Evolutionary conservation across 2,797 vertebrate genomes (phyloP).

Genomic region (Chromis chromis): DNA sequence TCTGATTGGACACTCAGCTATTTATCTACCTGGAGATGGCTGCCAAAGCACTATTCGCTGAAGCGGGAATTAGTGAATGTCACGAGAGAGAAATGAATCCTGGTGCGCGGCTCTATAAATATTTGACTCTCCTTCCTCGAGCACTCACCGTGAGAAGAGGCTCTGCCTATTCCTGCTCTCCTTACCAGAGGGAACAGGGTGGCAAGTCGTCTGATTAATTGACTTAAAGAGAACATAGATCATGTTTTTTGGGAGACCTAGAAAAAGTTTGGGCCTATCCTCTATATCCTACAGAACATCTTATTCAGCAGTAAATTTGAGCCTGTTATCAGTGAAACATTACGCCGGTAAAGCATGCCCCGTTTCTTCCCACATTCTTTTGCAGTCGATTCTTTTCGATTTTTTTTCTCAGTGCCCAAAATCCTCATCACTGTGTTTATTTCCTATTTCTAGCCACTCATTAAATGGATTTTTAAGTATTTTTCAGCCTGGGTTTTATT

Average conservation of each 20-base stretch:
- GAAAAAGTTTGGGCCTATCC: constrained; percentile 82
- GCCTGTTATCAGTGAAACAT: constrained; percentile 75
- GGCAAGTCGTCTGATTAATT: constrained; percentile 83
- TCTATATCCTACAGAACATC: constrained; percentile 76
- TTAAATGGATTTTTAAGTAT: not conserved
- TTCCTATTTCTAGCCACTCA: constrained; percentile 10
- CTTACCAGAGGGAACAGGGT: constrained; percentile 82
- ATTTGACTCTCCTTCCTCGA: constrained; percentile 79
- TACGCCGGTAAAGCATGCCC: constrained; percentile 63
- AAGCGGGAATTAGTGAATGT: constrained; percentile 75
- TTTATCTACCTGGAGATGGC: constrained; percentile 70
- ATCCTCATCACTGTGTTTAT: constrained; percentile 2
- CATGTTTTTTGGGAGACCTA: constrained; percentile 82
- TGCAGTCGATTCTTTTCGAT: constrained; percentile 46
- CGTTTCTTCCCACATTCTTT: constrained; percentile 60
- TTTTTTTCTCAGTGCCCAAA: constrained; percentile 8
- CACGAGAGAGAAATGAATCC: constrained; percentile 78
- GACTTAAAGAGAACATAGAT: constrained; percentile 82
- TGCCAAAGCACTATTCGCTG: constrained; percentile 70
- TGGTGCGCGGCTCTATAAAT: constrained; percentile 81
- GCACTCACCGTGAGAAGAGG: constrained; percentile 69
- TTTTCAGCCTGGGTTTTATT: constrained; percentile 10
- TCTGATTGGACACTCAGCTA: constrained; percentile 61
- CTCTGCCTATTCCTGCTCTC: constrained; percentile 78
- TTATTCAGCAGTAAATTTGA: constrained; percentile 84